Evolutionary conservation across 1,140 invertebrate species (phyloP).

Genomic region (Pteromalus puparum): DNA sequence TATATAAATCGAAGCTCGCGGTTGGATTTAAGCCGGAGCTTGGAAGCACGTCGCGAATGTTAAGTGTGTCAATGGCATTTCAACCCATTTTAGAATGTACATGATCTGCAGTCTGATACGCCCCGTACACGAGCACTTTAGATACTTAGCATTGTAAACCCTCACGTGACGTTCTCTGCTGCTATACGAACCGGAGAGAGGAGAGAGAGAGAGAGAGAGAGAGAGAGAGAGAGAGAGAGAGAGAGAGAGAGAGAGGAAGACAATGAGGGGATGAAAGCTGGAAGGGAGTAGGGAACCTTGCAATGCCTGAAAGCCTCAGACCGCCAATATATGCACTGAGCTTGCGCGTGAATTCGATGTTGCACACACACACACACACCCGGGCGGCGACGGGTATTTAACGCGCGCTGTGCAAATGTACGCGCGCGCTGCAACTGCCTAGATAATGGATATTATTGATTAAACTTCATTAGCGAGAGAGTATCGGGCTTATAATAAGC

Average conservation of each 20-base stretch:
- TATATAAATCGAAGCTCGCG: neutral
- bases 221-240: neutral
- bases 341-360: constrained; percentile 20
- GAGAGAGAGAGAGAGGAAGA: neutral
- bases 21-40: neutral
- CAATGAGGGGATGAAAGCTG: neutral
- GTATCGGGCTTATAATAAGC: neutral
- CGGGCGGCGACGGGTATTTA: constrained; percentile 26
- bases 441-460: constrained; percentile 38
- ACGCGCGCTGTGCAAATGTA: constrained; percentile 15
- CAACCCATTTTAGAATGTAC: constrained; percentile 39
- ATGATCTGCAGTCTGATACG: constrained; percentile 38
- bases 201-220: neutral
- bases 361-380: neutral
- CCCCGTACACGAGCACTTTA: constrained; percentile 38
- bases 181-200: neutral
- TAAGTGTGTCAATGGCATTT: constrained; percentile 38
- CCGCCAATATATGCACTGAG: constrained; percentile 14
- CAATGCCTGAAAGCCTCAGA: constrained; percentile 38
- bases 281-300: constrained; percentile 5
- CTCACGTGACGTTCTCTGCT: neutral
- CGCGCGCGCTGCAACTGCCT: neutral
- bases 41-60: neutral
- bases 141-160: constrained; percentile 50
- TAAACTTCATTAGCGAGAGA: constrained; percentile 2